phyloP scores from a whole-genome alignment of 2,797 vertebrate species.

The Ceyx erithaca region DNA sequence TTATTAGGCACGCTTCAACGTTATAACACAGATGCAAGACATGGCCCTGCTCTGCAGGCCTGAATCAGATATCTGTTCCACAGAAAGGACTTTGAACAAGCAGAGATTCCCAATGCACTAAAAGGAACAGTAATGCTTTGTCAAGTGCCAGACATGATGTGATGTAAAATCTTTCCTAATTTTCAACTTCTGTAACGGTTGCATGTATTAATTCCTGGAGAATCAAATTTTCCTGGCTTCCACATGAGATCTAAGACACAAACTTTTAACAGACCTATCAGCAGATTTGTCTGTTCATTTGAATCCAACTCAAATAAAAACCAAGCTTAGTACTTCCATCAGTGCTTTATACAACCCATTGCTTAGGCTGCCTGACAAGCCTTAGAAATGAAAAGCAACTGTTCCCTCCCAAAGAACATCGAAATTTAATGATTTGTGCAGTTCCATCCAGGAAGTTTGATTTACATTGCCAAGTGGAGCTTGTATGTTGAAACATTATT shows the following conservation, averaged over 20 bases:
- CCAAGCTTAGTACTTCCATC: neutral
- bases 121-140: neutral
- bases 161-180: neutral
- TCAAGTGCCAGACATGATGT: neutral
- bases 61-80: neutral
- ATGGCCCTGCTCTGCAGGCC: neutral
- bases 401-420: neutral
- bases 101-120: neutral
- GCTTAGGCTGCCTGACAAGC: neutral
- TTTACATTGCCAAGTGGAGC: neutral
- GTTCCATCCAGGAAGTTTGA: neutral
- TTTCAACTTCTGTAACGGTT: neutral
- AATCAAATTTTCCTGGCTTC: neutral
- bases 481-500: neutral
- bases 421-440: neutral
- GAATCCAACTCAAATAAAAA: neutral
- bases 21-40: neutral
- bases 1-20: neutral
- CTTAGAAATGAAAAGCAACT: neutral
- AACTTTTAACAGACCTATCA: neutral
- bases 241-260: neutral
- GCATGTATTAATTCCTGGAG: neutral
- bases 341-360: neutral
- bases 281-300: neutral
- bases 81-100: neutral